These are phyloP conservation scores for Myripristis jacobus DNA, from an alignment of 2,797 vertebrate genomes.

Conservation along the genomic window DNA sequence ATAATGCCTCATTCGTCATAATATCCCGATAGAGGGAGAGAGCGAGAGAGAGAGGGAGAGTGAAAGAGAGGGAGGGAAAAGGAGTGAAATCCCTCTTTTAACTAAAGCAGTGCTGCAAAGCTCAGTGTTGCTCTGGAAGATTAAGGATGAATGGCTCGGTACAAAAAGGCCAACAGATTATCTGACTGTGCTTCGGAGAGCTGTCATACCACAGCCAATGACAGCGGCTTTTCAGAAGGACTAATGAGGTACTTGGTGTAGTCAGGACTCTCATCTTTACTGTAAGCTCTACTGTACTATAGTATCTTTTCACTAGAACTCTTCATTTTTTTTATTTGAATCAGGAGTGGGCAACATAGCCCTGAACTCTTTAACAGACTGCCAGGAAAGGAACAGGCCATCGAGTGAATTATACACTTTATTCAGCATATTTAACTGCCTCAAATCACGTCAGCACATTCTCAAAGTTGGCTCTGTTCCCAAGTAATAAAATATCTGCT, in stretches of 20 bases:
- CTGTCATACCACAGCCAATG: slow-evolving; percentile 59
- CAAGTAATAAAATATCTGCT: slow-evolving; percentile 52
- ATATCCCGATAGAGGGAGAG: slow-evolving; percentile 60
- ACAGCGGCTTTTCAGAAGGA: slow-evolving; percentile 16
- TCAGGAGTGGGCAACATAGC: not conserved
- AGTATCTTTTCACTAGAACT: not conserved
- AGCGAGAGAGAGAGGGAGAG: not conserved
- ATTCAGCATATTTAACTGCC: slow-evolving; percentile 63
- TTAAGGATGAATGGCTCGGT: slow-evolving; percentile 72
- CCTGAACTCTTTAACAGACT: slow-evolving; percentile 6
- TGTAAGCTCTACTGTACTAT: slow-evolving; percentile 48
- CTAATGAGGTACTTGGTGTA: slow-evolving; percentile 47
- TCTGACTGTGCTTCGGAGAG: slow-evolving; percentile 39
- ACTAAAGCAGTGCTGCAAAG: slow-evolving; percentile 71
- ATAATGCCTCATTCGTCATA: slow-evolving; percentile 76
- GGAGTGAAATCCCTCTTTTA: slow-evolving; percentile 72
- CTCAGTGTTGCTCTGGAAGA: slow-evolving; percentile 67
- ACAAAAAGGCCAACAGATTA: slow-evolving; percentile 76
- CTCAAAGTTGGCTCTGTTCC: slow-evolving; percentile 53
- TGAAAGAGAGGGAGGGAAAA: slow-evolving; percentile 13
- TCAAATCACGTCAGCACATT: slow-evolving; percentile 69
- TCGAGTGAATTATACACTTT: slow-evolving; percentile 46
- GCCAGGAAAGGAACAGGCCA: slow-evolving; percentile 24
- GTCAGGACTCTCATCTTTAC: slow-evolving; percentile 32
- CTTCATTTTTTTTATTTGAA: slow-evolving; percentile 6